Evolutionary conservation across 2,797 vertebrate genomes (phyloP), one percentile per base, ranked within the genome.

Genomic region (Sciaenops ocellatus): DNA sequence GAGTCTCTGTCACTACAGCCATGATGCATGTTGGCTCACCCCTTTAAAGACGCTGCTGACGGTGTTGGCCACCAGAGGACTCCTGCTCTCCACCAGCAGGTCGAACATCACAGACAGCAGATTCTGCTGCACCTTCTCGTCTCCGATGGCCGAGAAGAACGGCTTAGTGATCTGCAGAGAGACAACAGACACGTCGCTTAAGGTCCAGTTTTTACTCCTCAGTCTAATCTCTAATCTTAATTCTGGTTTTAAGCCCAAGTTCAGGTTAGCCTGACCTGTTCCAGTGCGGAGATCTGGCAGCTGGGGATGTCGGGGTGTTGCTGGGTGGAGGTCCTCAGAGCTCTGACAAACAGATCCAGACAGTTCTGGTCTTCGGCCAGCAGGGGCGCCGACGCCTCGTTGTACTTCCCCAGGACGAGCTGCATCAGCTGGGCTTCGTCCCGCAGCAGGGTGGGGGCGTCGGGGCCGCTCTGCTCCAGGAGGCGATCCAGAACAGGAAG

Each of bases 21-120:
- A 38, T 9, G 34, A 9, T 38, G 34, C 34, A 38, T 38, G 34
- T 38, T 8, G 34, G 8, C 69, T 86, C 93, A 99, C 98, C 94
- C 66, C 93, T 95, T 99, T 99, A 79, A 99, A 99, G 80, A 96
- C 93, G 52, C 96, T 96, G 90, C 91, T 89, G 77, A 99, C 54
- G 15, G 93, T 88, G 92, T 96, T 95, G 68, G 95, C 93, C 86
- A 96, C 96, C 42, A 76, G 77, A 0, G 96, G 89, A 44, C 90
- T 95, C 90, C 91, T 93, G 82, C 92, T 96, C 48, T 95, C 95
- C 54, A 94, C 92, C 81, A 98, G 91, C 73, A 99, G 90, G 79
- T 99, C 97, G 70, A 99, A 98, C 79, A 99, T 81, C 8, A 95
- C 87, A 22, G 93, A 92, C 50, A 99, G 85, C 0, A 99, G 92